These are phyloP conservation scores for Vannuccia rotundouncinata DNA, from an alignment of 2,888 invertebrate species.

Conservation along the genomic window DNA sequence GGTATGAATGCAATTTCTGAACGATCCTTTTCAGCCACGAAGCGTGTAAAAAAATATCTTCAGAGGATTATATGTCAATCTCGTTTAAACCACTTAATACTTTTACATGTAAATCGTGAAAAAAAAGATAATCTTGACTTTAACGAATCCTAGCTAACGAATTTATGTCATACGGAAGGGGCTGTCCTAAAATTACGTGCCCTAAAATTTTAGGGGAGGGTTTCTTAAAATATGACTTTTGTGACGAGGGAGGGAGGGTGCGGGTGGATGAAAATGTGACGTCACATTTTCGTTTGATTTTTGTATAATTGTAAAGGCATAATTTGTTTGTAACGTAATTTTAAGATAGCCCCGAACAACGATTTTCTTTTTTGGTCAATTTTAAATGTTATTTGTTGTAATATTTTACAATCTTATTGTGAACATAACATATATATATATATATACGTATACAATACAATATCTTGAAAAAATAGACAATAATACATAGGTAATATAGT, in stretches of 20 bases:
- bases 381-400: neutral
- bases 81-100: neutral
- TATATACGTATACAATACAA: neutral
- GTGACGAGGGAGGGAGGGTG: too few species aligned
- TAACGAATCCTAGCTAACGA: neutral
- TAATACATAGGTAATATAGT: neutral
- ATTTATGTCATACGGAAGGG: neutral
- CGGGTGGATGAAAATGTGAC: too few species aligned
- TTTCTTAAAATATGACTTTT: too few species aligned
- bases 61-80: neutral
- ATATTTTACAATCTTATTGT: neutral
- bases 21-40: neutral
- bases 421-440: neutral
- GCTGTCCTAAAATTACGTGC: too few species aligned
- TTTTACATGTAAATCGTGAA: neutral
- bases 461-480: neutral
- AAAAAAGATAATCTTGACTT: neutral
- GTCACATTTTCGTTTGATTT: too few species aligned
- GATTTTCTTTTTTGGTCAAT: neutral
- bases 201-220: too few species aligned
- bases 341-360: too few species aligned
- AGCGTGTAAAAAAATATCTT: neutral
- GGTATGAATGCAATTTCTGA: neutral
- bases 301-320: too few species aligned
- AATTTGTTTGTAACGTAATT: too few species aligned